Evolutionary conservation across 2,888 invertebrate genomes (phyloP).

Genomic region (Parelbella ahira): DNA sequence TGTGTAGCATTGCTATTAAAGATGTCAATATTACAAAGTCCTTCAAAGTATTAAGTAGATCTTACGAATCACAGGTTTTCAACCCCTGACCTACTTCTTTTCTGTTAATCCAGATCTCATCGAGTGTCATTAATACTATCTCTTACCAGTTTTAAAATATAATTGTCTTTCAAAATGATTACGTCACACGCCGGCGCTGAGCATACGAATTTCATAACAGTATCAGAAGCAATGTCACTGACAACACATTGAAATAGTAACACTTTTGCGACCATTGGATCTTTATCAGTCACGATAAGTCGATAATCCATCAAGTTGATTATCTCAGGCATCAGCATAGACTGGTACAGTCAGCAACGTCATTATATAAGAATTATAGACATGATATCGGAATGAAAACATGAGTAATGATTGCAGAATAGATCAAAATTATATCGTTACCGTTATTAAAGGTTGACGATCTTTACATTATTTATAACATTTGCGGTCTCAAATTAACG

Average conservation of each 20-base stretch:
- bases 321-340: constrained; percentile 14
- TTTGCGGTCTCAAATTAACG: too few species aligned
- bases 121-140: constrained; percentile 12
- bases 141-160: constrained; percentile 17
- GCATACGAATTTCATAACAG: constrained; percentile 20
- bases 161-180: constrained; percentile 24
- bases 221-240: constrained; percentile 22
- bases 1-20: too few species aligned
- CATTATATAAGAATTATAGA: constrained; percentile 5
- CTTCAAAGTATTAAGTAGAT: constrained; percentile 3
- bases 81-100: constrained; percentile 21
- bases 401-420: constrained; percentile 17
- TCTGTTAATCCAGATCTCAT: constrained; percentile 24
- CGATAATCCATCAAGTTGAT: constrained; percentile 21
- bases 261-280: constrained; percentile 16
- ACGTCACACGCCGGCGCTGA: constrained; percentile 16
- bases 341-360: constrained; percentile 2
- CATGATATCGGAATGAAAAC: constrained; percentile 4
- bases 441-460: too few species aligned
- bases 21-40: too few species aligned
- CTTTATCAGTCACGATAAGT: constrained; percentile 22
- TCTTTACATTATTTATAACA: too few species aligned
- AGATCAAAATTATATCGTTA: constrained; percentile 11
- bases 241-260: constrained; percentile 17
- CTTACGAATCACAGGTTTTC: constrained; percentile 12